Evolutionary conservation across 64 coral and sea anemone genomes (phyloP), one percentile per base, ranked within the genome.

Genomic region (Dendrophyllia cribrosa): DNA sequence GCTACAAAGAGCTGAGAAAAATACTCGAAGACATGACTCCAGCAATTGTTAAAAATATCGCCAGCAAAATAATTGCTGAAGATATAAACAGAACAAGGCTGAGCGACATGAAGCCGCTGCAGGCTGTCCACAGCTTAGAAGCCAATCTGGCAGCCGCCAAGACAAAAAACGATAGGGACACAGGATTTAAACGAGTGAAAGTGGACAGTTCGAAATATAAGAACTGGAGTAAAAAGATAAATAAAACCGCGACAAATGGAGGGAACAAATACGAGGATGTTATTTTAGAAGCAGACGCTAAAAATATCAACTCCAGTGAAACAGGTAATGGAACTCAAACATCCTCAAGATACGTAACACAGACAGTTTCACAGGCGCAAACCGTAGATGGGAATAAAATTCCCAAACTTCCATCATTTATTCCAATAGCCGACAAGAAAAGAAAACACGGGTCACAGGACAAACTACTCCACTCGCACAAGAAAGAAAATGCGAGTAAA

Each of bases 11-110:
- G 43, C 43, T 83, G 16, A 65, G 79, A 17, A 83, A 83, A 9
- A 43, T 83, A 22, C 79, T 83, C 43, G 60, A 83, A 9, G 79
- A 83, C 60, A 65, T 83, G 79, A 83, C 79, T 66, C 79, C 79
- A 65, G 43, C 65, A 65, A 83, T 83, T 60, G 79, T 83, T 2
- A 83, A 83, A 49, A 63, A 83, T 20, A 63, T 83, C 59, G 79
- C 79, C 43, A 65, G 17, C 44, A 63, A 83, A 66, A 83, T 83
- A n/a, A 83, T 83, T 46, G 79, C 79, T 83, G 58, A 60, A n/a
- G 79, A 83, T 12, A 15, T 48, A 6, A 83, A 83, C 79, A 83
- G 43, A 48, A 83, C 79, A 43, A 83, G 43, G 59, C 60, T 83
- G 0, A 83, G 79, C 34, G 79, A 83, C 34, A 66, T 83, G 79